Base-by-base conservation (phyloP, 2,113 vertebrate genomes). In the Scatophagus argus region DNA sequence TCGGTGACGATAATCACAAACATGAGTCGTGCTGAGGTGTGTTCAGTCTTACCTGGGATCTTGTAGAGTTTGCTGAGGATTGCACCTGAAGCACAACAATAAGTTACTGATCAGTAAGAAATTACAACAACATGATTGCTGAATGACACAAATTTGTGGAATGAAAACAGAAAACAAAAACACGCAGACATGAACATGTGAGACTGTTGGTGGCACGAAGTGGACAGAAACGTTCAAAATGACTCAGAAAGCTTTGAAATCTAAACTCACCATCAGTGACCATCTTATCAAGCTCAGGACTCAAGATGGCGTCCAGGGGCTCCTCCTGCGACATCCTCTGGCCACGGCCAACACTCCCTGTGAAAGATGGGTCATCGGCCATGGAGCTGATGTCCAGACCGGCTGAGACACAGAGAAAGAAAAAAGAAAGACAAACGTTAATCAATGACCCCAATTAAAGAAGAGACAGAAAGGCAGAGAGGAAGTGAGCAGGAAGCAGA, bases 201-300 rank as follows among this genome's bases (percentile, higher is more conserved):
- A 9, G 38, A 39, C 38, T 9, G 38, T 9, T 9, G 11, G 38
- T 34, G 11, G 6, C 4, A 4, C 5, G 17, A 44, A 19, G 43
- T 19, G 39, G 12, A 41, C 39, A 41, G 41, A 17, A 4, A 43
- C 16, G 19, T 21, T 46, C 0, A 7, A 46, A 21, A 21, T 21
- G 17, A 46, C 19, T 2, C 8, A 21, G 9, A 8, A 11, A 10
- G 17, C 36, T 17, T 47, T 5, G 39, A 51, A 41, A 5, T 51
- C 1, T 16, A 29, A 27, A 82, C 90, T 85, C 76, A 99, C 98
- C 98, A 17, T 99, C 98, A 74, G 96, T 95, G 85, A 99, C 98
- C 96, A 99, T 99, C 93, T 96, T 98, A 93, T 99, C 98, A 25
- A 99, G 93, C 68, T 99, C 98, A 76, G 98, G 97, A 85, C 97